A percentile compares a stretch with the other conserved stretches of the same genome.
Conservation (phyloP, 2,113 vertebrate genomes). For the Oenanthe melanoleuca region DNA sequence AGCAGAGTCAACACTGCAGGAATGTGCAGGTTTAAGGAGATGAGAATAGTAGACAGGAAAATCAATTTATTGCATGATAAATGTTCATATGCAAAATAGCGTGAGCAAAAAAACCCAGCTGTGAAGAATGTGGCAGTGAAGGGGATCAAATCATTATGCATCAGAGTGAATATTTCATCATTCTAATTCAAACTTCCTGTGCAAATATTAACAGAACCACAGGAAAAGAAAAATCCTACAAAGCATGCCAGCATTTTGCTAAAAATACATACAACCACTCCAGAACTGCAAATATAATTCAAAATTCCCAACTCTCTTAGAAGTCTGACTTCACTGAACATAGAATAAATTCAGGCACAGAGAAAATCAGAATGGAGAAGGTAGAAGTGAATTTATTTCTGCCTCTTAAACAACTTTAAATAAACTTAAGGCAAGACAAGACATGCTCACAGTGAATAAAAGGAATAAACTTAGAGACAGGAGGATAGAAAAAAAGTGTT, state of each 20-base stretch:
- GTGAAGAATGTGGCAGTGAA: neutral
- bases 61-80: conserved; percentile 13
- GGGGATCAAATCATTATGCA: neutral
- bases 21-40: neutral
- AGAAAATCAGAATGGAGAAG: neutral
- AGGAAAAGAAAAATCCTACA: neutral
- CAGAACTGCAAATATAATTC: neutral
- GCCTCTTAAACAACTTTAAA: neutral
- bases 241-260: neutral
- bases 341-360: neutral
- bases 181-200: neutral
- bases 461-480: neutral
- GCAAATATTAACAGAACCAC: neutral
- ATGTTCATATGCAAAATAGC: neutral
- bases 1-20: neutral
- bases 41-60: neutral
- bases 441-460: neutral
- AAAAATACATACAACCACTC: neutral
- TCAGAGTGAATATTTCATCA: conserved; percentile 18
- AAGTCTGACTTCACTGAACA: neutral
- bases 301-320: neutral
- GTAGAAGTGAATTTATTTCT: neutral
- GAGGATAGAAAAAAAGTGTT: neutral
- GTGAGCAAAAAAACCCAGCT: neutral
- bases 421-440: neutral